Evolutionary conservation across 2,797 vertebrate genomes (phyloP), one percentile per base, ranked within the genome.

Genomic region (Tapirus indicus): DNA sequence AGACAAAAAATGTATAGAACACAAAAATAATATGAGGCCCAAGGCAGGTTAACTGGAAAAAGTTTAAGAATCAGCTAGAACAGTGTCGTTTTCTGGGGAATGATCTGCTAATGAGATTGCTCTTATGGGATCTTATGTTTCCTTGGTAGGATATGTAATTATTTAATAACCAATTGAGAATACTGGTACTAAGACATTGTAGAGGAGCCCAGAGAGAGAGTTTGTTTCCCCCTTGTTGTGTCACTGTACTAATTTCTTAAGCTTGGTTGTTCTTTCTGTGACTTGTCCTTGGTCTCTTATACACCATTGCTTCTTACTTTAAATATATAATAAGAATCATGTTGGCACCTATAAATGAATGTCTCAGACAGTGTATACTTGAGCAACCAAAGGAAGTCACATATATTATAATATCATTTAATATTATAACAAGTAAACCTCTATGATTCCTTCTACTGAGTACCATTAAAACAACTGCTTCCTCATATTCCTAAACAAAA

Each of bases 221-320:
- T 35, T 20, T 52, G 29, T 68, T 44, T 60, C 44, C 32, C 21
- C 21, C 62, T 62, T 83, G n/a, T 18, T 72, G 29, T 75, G 10
- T 41, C 10, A 35, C 13, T 60, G 27, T 77, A 58, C 83, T 96
- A 80, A 92, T 87, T 83, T 95, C 27, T 56, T 93, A 60, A 93
- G n/a, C 4, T 82, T n/a, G 3, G 29, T 77, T 75, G 32, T 41
- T 95, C 18, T 90, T 93, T 90, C 80, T 93, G 47, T 56, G 29
- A n/a, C 9, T 71, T 86, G 6, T n/a, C 4, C 17, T 66, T 64
- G 16, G 8, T 92, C 35, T 89, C 41, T 79, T 69, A 11, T 18
- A 68, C 29, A 14, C 5, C 21, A 32, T 32, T 72, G 41, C 11
- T 94, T 47, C 23, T 83, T 77, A 85, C 5, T 64, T 88, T 66